Evolutionary conservation across 2,797 vertebrate genomes (phyloP).

Genomic region (Hydrophis major): DNA sequence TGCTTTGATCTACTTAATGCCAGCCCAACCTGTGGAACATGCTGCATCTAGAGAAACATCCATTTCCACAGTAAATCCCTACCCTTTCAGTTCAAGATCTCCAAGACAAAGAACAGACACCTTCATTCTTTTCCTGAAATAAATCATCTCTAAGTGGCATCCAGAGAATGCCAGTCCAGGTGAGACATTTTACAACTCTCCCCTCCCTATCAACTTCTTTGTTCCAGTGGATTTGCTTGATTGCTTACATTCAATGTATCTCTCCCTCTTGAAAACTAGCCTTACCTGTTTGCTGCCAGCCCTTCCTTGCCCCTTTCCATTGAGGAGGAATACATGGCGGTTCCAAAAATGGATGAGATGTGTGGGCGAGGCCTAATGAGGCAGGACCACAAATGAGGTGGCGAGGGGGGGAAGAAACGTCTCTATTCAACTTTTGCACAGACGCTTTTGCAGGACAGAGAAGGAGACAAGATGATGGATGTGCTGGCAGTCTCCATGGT

Average conservation of each 20-base stretch:
- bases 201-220: not conserved
- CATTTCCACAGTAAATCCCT: not conserved
- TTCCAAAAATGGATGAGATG: not conserved
- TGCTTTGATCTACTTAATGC: not conserved
- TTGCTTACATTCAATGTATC: not conserved
- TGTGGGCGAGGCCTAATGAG: slow-evolving; percentile 19
- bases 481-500: not conserved
- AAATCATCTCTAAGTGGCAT: not conserved
- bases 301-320: not conserved
- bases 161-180: not conserved
- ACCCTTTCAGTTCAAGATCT: not conserved
- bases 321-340: slow-evolving; percentile 24
- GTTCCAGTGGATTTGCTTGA: not conserved
- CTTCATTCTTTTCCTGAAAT: not conserved
- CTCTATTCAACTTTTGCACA: no score
- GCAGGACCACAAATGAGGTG: not conserved
- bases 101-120: no score
- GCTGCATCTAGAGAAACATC: not conserved
- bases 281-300: slow-evolving; percentile 56
- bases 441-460: not conserved
- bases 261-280: slow-evolving; percentile 39
- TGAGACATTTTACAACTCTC: not conserved
- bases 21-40: not conserved
- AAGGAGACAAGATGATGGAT: accelerated
- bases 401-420: no score